Percentiles rank a stretch among this genome's conserved stretches.
phyloP scores from a whole-genome alignment of 2,888 invertebrate species.

The Taphrorychus bicolor region DNA sequence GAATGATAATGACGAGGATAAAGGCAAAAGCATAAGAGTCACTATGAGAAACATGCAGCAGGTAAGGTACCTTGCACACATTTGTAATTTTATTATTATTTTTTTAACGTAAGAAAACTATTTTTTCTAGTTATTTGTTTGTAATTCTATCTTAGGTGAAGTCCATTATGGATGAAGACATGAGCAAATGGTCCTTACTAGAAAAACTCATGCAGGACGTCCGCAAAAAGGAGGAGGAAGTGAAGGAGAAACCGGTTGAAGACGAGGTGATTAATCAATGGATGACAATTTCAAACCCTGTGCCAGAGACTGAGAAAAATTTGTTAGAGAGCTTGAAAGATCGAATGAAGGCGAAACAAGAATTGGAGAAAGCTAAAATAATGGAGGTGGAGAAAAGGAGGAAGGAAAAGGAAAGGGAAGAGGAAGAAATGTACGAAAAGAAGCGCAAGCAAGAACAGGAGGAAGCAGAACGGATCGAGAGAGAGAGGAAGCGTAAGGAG shows the following conservation, averaged over 20 bases:
- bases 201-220: slow-evolving; percentile 62
- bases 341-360: slow-evolving; percentile 62
- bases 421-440: slow-evolving; percentile 54
- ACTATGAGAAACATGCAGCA: slow-evolving; percentile 67
- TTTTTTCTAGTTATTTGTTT: not conserved
- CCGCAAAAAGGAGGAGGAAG: slow-evolving; percentile 55
- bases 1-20: slow-evolving; percentile 57
- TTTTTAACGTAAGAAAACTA: not conserved
- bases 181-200: slow-evolving; percentile 58
- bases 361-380: slow-evolving; percentile 57
- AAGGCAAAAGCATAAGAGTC: slow-evolving; percentile 69
- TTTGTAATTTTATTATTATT: not conserved
- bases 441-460: slow-evolving; percentile 55
- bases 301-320: slow-evolving; percentile 60
- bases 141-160: slow-evolving; percentile 57
- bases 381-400: slow-evolving; percentile 54
- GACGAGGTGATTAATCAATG: slow-evolving; percentile 59
- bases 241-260: slow-evolving; percentile 31
- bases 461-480: slow-evolving; percentile 51
- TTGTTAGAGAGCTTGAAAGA: slow-evolving; percentile 63
- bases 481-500: slow-evolving; percentile 52
- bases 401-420: slow-evolving; percentile 58
- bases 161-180: slow-evolving; percentile 60
- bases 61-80: slow-evolving; percentile 1
- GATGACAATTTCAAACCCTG: slow-evolving; percentile 62